Evolutionary conservation across 2,888 invertebrate genomes (phyloP).

Genomic region (Drosophila affinis): DNA sequence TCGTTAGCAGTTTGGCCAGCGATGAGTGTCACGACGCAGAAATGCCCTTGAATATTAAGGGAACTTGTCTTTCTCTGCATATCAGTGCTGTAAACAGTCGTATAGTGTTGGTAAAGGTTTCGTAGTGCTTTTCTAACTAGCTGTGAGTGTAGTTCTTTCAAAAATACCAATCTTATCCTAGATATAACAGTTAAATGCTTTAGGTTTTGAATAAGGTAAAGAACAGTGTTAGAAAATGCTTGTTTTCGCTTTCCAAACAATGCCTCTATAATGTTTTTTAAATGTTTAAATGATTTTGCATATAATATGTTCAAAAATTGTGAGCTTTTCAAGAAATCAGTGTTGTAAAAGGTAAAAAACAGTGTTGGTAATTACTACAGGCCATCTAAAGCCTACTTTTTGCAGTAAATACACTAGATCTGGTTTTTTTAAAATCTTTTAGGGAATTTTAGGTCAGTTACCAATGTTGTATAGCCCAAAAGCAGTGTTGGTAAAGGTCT

Average conservation of each 20-base stretch:
- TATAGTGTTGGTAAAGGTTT: too few relatives aligned
- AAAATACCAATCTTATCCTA: too few relatives aligned
- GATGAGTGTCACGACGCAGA: not conserved
- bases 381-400: not conserved
- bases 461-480: not conserved
- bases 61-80: too few relatives aligned
- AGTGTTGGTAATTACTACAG: too few relatives aligned
- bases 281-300: too few relatives aligned
- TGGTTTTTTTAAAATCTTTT: not conserved
- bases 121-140: too few relatives aligned
- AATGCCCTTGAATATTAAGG: not conserved
- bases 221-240: not conserved
- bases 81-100: too few relatives aligned
- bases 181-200: too few relatives aligned
- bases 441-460: not conserved
- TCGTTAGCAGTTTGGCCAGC: conserved; percentile 4
- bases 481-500: not conserved
- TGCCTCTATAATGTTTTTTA: too few relatives aligned
- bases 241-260: not conserved
- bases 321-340: not conserved
- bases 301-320: not conserved
- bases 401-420: not conserved
- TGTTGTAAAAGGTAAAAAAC: too few relatives aligned
- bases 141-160: too few relatives aligned
- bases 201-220: not conserved